These are phyloP conservation scores for Myiagra hebetior DNA, from an alignment of 2,113 vertebrate genomes.

Conservation along the genomic window DNA sequence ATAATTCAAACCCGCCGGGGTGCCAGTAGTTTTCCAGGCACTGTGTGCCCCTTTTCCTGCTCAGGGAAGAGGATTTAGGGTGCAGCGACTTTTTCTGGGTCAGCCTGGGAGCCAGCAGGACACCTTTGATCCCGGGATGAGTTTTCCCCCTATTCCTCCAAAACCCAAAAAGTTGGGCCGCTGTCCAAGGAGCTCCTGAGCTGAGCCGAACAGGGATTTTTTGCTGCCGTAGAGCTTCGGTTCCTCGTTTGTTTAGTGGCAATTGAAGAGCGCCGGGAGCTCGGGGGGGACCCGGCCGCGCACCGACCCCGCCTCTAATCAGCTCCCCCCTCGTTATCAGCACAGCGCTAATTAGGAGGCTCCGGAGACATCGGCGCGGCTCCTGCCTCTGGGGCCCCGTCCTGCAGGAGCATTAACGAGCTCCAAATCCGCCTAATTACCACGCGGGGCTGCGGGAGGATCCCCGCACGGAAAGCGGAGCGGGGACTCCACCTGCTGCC, in stretches of 20 bases:
- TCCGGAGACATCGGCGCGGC: neutral
- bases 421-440: neutral
- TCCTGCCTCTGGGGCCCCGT: neutral
- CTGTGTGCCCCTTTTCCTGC: neutral
- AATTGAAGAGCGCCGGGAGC: neutral
- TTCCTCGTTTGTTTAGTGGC: neutral
- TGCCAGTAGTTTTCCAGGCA: neutral
- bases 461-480: neutral
- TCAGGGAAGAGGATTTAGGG: neutral
- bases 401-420: neutral
- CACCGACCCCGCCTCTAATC: neutral
- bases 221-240: neutral
- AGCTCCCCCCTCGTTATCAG: neutral
- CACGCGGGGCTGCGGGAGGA: neutral
- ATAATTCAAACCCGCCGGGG: neutral
- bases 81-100: neutral
- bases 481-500: neutral
- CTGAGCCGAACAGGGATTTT: neutral
- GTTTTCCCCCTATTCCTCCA: neutral
- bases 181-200: neutral
- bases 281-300: neutral
- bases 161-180: too few species aligned
- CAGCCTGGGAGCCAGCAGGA: neutral
- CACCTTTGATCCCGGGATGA: neutral
- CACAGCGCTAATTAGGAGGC: neutral